Conservation (phyloP, 2,113 vertebrate species). For the Ptilonorhynchus violaceus region DNA sequence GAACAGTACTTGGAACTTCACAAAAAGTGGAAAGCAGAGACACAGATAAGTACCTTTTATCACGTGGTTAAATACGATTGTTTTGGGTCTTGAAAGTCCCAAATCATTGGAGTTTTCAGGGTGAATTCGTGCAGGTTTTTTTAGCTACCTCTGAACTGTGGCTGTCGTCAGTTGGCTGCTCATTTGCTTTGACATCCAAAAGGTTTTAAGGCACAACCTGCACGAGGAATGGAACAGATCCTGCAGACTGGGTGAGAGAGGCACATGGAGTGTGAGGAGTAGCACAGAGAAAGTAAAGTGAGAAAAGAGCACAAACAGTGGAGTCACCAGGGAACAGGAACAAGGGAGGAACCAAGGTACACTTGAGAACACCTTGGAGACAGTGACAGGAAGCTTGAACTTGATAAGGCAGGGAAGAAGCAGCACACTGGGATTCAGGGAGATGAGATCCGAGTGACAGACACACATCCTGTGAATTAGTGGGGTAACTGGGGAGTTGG, state of each 20-base stretch:
- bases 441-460: not conserved
- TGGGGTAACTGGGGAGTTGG: not conserved
- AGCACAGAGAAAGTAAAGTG: not conserved
- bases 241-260: not conserved
- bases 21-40: not conserved
- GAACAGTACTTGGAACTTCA: not conserved
- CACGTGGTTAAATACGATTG: fast-evolving
- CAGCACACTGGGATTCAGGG: not conserved
- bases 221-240: not conserved
- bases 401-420: not conserved
- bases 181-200: not conserved
- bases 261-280: fast-evolving
- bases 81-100: not conserved
- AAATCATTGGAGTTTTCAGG: not conserved
- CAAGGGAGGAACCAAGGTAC: not conserved
- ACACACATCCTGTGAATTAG: not conserved
- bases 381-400: not conserved
- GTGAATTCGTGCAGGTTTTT: not conserved
- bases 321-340: not conserved
- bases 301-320: not conserved
- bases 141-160: not conserved
- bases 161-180: not conserved
- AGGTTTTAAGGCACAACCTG: not conserved
- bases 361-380: not conserved
- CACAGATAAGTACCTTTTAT: fast-evolving